These are phyloP conservation scores for Triplophysa dalaica DNA, from an alignment of 2,113 vertebrate species.

Conservation along the genomic window DNA sequence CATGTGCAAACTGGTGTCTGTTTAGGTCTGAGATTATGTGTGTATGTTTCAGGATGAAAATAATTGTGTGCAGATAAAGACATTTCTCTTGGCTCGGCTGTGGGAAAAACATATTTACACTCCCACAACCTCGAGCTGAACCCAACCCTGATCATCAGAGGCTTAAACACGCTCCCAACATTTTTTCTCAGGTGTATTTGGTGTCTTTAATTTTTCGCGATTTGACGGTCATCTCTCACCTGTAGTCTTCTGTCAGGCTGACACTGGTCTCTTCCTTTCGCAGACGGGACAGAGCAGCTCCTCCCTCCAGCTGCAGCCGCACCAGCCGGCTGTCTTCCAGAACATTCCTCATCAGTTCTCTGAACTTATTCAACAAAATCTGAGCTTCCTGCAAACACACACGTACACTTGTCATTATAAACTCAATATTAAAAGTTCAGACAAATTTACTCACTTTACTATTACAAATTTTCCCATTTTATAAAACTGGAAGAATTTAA, in stretches of 20 bases:
- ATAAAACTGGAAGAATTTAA: no score
- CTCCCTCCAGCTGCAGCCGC: conserved; percentile 85
- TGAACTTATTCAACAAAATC: conserved; percentile 71
- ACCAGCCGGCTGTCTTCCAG: conserved; percentile 81
- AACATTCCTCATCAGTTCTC: conserved; percentile 79
- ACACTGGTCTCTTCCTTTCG: conserved; percentile 79
- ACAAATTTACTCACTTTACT: neutral
- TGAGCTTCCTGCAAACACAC: conserved; percentile 76
- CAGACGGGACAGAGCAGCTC: conserved; percentile 78
- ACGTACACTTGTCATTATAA: neutral
- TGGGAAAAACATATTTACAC: conserved; percentile 41
- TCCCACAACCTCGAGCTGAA: conserved; percentile 4
- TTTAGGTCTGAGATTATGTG: conserved; percentile 23
- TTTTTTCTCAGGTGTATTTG: neutral
- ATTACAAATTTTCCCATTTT: neutral
- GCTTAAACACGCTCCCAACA: conserved; percentile 14
- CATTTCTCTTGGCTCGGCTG: conserved; percentile 34
- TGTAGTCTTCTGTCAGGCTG: conserved; percentile 73
- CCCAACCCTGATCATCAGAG: conserved; percentile 28
- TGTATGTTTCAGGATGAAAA: conserved; percentile 22
- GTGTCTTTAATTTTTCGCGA: neutral
- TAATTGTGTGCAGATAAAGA: conserved; percentile 35
- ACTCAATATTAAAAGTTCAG: no score
- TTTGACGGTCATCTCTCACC: conserved; percentile 60
- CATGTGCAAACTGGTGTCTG: conserved; percentile 11